Evolutionary conservation across 2,797 vertebrate genomes (phyloP).

Genomic region (Coracias cyanogaster): DNA sequence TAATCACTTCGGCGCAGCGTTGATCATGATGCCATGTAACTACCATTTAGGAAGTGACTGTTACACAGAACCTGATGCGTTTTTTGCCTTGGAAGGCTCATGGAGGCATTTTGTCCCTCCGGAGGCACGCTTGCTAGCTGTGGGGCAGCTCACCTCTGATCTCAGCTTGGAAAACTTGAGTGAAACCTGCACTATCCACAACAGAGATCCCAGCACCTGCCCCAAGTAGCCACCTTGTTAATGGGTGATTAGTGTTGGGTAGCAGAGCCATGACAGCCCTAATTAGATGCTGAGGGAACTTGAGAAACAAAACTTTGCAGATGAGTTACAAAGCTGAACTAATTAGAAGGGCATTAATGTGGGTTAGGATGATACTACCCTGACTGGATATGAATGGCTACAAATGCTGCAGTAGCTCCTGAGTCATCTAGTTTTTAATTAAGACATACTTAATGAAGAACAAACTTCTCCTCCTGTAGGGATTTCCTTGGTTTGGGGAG

Average conservation of each 20-base stretch:
- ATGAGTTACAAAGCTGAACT: not conserved
- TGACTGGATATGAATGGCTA: not conserved
- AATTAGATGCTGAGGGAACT: not conserved
- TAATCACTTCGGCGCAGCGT: not conserved
- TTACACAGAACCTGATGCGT: not conserved
- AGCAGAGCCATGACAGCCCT: not conserved
- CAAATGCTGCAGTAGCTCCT: not conserved
- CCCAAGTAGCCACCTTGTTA: not conserved
- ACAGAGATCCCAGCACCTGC: not conserved
- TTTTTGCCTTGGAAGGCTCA: not conserved
- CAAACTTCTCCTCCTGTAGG: not conserved
- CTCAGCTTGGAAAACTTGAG: not conserved
- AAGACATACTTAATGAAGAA: not conserved
- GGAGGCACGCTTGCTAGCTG: accelerated
- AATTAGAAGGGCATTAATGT: not conserved
- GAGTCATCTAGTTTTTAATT: not conserved
- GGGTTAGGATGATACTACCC: not conserved
- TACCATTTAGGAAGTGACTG: not conserved
- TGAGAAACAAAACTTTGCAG: not conserved
- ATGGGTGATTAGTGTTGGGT: too few species aligned
- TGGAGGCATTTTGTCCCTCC: not conserved
- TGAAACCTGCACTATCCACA: not conserved
- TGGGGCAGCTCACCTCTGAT: not conserved
- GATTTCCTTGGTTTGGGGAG: not conserved
- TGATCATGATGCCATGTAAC: not conserved